Evolutionary conservation across 2,888 invertebrate species (phyloP).

Genomic region (Pyrrhia umbra): DNA sequence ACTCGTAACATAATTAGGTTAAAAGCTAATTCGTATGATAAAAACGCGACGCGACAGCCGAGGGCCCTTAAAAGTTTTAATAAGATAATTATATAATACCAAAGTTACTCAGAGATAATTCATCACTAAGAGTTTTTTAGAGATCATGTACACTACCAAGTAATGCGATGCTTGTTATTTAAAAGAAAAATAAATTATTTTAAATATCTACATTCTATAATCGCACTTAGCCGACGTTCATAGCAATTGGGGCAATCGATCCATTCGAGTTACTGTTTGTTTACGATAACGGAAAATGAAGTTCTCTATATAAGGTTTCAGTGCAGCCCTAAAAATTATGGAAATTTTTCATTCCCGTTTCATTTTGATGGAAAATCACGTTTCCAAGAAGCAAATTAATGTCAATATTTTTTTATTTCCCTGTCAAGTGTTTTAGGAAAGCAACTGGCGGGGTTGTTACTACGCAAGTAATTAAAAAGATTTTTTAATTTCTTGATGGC

Average conservation of each 20-base stretch:
- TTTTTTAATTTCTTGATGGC: too few relatives aligned
- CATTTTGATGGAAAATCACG: background rate
- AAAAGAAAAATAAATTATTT: too few relatives aligned
- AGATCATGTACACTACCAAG: too few relatives aligned
- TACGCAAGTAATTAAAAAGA: too few relatives aligned
- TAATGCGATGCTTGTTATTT: too few relatives aligned
- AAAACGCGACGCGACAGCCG: slow-evolving; percentile 51
- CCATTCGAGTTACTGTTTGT: background rate
- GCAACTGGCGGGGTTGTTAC: background rate
- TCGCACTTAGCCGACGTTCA: slow-evolving; percentile 9
- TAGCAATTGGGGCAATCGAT: slow-evolving; percentile 41
- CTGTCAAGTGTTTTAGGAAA: background rate
- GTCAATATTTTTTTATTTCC: background rate
- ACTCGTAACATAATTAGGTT: slow-evolving; percentile 47
- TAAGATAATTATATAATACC: too few relatives aligned
- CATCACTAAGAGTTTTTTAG: too few relatives aligned
- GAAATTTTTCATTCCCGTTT: slow-evolving; percentile 9
- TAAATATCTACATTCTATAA: too few relatives aligned
- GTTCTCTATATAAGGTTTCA: slow-evolving; percentile 16
- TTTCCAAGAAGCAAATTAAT: background rate
- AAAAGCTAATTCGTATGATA: slow-evolving; percentile 57
- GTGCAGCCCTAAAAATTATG: slow-evolving; percentile 33
- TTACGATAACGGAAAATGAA: slow-evolving; percentile 20
- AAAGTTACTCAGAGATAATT: too few relatives aligned
- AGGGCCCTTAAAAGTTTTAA: slow-evolving; percentile 61